These are phyloP conservation scores for Hemicordylus capensis DNA, from an alignment of 2,113 vertebrate genomes.

Conservation along the genomic window DNA sequence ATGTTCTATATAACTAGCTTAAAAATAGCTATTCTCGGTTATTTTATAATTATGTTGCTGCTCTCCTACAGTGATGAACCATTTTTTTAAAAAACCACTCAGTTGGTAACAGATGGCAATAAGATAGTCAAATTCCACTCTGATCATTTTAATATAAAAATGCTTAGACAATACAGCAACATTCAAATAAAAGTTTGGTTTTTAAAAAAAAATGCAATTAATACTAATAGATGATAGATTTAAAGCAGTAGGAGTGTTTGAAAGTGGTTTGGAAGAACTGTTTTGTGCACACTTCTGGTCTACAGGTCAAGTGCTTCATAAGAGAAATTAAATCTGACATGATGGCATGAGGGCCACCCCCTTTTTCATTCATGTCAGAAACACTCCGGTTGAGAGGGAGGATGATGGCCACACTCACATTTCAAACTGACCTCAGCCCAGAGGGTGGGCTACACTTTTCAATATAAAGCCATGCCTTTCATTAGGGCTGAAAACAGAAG, in stretches of 20 bases:
- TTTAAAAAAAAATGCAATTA: not conserved
- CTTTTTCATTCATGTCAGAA: too few species aligned
- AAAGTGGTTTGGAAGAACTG: not conserved
- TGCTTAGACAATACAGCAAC: conserved; percentile 11
- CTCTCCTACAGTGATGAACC: not conserved
- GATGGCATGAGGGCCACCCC: too few species aligned
- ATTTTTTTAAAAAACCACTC: not conserved
- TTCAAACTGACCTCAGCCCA: too few species aligned
- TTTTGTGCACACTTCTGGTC: not conserved
- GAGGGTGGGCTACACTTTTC: not conserved
- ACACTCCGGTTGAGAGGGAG: not conserved
- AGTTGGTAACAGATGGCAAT: conserved; percentile 21
- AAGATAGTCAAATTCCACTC: not conserved
- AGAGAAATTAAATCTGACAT: not conserved
- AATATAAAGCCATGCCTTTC: not conserved
- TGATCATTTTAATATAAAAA: conserved; percentile 29
- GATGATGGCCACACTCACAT: not conserved
- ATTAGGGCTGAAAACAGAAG: not conserved
- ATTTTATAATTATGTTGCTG: not conserved
- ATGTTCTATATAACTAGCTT: not conserved
- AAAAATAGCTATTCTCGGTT: conserved; percentile 1
- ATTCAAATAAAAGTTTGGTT: conserved; percentile 11
- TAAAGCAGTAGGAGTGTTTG: not conserved
- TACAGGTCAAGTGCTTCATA: not conserved
- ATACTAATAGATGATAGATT: not conserved